Evolutionary conservation across 2,113 vertebrate species (phyloP).

Genomic region (Onychostoma macrolepis): DNA sequence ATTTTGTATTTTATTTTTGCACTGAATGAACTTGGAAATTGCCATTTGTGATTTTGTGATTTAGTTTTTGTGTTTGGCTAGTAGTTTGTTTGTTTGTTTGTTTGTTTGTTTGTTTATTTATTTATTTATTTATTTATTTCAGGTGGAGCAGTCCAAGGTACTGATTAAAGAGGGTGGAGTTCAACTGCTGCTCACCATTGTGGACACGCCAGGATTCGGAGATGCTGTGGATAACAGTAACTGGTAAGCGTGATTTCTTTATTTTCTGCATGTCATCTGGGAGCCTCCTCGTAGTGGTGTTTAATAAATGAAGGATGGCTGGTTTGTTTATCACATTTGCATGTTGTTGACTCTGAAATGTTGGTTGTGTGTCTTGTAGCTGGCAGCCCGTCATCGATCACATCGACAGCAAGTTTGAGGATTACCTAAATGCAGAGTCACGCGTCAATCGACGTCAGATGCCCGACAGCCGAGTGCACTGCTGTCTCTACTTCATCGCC

Average conservation of each 20-base stretch:
- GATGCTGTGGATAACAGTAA: constrained; percentile 98
- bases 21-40: not conserved
- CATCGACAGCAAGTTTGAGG: constrained; percentile 96
- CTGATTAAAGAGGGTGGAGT: constrained; percentile 95
- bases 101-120: too few relatives aligned
- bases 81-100: too few relatives aligned
- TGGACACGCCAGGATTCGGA: constrained; percentile 95
- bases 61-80: not conserved
- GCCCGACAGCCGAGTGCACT: constrained; percentile 94
- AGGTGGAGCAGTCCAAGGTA: constrained; percentile 84
- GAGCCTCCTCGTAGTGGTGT: not conserved
- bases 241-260: constrained; percentile 78
- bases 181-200: constrained; percentile 93
- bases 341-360: not conserved
- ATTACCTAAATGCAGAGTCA: constrained; percentile 95
- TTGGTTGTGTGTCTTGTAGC: constrained; percentile 70
- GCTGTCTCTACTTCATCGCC: constrained; percentile 96
- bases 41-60: not conserved
- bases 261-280: not conserved
- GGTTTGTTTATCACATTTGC: not conserved
- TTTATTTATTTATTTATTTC: not conserved
- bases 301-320: not conserved
- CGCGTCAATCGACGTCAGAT: constrained; percentile 93
- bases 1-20: not conserved
- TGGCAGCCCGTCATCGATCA: constrained; percentile 96